phyloP scores from a whole-genome alignment of 1,140 invertebrate species.

The Musca domestica region DNA sequence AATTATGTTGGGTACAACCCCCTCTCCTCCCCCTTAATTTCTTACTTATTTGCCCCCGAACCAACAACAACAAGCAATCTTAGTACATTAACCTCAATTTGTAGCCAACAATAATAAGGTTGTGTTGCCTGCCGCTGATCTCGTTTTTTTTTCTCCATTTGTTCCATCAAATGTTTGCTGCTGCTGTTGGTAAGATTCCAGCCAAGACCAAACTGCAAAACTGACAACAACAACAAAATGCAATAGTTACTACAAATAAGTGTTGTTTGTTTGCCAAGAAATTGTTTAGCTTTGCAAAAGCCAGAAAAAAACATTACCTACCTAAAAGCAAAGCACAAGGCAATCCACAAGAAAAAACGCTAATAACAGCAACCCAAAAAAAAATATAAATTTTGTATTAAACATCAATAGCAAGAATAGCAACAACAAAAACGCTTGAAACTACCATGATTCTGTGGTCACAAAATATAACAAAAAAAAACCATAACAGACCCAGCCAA shows the following conservation, averaged over 20 bases:
- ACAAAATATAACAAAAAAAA: background rate
- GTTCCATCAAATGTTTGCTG: background rate
- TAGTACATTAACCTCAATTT: slow-evolving; percentile 21
- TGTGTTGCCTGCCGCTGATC: background rate
- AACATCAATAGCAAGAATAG: slow-evolving; percentile 9
- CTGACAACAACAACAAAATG: too few species aligned
- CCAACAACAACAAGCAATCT: slow-evolving; percentile 8
- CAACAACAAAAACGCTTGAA: background rate
- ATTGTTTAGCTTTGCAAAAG: slow-evolving; percentile 19
- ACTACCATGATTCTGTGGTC: slow-evolving; percentile 8
- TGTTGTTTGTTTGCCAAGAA: slow-evolving; percentile 22
- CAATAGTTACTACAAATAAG: slow-evolving; percentile 7
- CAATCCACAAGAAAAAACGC: slow-evolving; percentile 7
- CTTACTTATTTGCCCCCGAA: background rate
- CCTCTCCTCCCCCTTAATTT: background rate
- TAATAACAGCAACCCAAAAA: slow-evolving; percentile 19
- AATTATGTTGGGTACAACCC: too few species aligned
- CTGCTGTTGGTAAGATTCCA: too few species aligned
- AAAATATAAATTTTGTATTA: slow-evolving; percentile 18
- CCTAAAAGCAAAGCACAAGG: background rate
- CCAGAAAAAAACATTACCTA: slow-evolving; percentile 9
- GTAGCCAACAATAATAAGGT: slow-evolving; percentile 21
- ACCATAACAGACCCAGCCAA: too few species aligned
- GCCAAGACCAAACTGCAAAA: slow-evolving; percentile 2
- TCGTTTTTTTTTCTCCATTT: background rate